These are phyloP conservation scores for Luscinia luscinia DNA, from an alignment of 2,797 vertebrate species.

Conservation along the genomic window DNA sequence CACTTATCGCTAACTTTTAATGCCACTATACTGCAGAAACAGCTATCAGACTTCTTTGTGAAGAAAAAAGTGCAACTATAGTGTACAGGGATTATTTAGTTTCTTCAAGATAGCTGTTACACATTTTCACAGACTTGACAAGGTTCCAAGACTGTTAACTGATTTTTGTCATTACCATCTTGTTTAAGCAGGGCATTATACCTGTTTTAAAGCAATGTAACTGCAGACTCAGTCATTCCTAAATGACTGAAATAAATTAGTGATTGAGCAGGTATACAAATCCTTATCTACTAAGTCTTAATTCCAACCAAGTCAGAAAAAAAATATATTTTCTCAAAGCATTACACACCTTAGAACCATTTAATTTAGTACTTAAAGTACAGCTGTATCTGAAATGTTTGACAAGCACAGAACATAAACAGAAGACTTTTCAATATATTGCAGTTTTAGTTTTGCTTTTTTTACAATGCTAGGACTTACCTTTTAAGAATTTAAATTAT, in stretches of 20 bases:
- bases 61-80: background rate
- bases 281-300: background rate
- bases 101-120: background rate
- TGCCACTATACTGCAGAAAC: background rate
- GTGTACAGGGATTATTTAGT: background rate
- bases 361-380: background rate
- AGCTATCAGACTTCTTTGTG: background rate
- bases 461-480: background rate
- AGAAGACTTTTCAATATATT: background rate
- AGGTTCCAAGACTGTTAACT: background rate
- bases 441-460: background rate
- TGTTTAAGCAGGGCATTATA: background rate
- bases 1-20: background rate
- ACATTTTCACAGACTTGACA: background rate
- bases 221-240: background rate
- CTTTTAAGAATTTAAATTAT: background rate
- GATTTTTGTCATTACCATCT: background rate
- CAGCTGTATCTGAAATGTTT: background rate
- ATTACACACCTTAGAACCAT: background rate
- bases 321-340: background rate
- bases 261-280: background rate
- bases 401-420: background rate
- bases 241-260: constrained; percentile 9
- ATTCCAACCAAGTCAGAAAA: background rate
- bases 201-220: background rate